Base-by-base conservation (phyloP, 1,140 invertebrate species). In the Neelides sp. region DNA sequence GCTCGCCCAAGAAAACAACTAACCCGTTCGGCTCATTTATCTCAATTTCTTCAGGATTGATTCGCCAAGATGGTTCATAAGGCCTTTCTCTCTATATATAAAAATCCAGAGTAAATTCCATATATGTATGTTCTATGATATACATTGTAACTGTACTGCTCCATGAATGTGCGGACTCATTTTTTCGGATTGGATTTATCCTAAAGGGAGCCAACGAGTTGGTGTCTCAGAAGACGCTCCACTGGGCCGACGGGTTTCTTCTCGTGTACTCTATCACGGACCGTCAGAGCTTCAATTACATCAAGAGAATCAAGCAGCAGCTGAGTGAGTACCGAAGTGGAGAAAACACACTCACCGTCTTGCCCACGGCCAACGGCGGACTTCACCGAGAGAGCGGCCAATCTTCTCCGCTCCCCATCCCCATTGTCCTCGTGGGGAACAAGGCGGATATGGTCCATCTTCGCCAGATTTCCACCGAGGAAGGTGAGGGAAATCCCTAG, bases 221-320 rank as follows among this genome's bases (percentile, higher is more conserved):
- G 45, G 82, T 84, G 20, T 74, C 77, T 37, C 72, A 74, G 52
- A 87, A 91, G 35, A 75, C 80, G 37, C 70, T 88, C 4, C 77
- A 83, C 59, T 92, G 88, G 87, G 87, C 85, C 0, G 89, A 93
- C 66, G 87, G 85, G 3, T 72, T 90, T 36, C 73, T 90, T 20
- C 72, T 93, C 15, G 85, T 93, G 3, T 94, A 93, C 67, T 88
- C 88, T 23, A 91, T 93, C 59, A 92, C 84, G 1, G 88, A 94
- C 65, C 71, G 85, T 35, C 71, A 75, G 39, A 89, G 85, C 17
- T 91, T 93, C 66, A 83, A 85, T 64, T 90, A 83, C 62, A 77
- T 88, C 37, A 76, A 82, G 34, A 73, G 80, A 51, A 78, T 82
- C 4, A 74, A 85, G 71, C 73, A 83, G 68, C 67, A 78, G 61